phyloP scores from a whole-genome alignment of 2,888 invertebrate genomes.

The Holacanthella duospinosa region DNA sequence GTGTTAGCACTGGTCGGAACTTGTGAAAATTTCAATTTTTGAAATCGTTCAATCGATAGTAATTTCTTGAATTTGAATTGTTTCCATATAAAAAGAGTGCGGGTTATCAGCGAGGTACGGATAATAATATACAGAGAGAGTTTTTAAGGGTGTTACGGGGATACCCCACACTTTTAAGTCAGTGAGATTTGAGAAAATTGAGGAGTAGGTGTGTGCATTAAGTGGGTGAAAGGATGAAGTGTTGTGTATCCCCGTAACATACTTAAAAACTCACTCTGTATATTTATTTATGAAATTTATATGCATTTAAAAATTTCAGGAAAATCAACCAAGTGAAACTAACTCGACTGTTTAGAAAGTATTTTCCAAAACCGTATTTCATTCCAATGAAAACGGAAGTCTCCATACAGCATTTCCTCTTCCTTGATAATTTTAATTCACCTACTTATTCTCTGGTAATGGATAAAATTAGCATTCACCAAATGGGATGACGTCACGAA shows the following conservation, averaged over 20 bases:
- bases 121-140: no score
- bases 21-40: no score
- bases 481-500: background rate
- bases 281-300: background rate
- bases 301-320: conserved; percentile 49
- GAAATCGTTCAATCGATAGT: no score
- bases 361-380: conserved; percentile 61
- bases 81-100: no score
- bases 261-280: background rate
- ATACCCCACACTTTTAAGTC: no score
- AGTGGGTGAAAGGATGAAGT: no score
- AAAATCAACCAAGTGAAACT: conserved; percentile 66
- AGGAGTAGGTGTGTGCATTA: no score
- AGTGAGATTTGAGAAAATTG: no score
- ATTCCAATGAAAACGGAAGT: conserved; percentile 45
- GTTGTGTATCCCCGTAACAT: background rate
- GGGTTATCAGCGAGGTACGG: no score
- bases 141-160: no score
- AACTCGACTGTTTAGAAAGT: conserved; percentile 57
- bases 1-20: no score
- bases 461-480: background rate
- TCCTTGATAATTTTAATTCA: conserved; percentile 62
- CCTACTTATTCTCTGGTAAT: conserved; percentile 53
- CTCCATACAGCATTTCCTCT: conserved; percentile 59
- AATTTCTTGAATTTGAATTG: no score